Conservation (phyloP, 2,797 vertebrate species). For the Orientallactaga sibirica region DNA sequence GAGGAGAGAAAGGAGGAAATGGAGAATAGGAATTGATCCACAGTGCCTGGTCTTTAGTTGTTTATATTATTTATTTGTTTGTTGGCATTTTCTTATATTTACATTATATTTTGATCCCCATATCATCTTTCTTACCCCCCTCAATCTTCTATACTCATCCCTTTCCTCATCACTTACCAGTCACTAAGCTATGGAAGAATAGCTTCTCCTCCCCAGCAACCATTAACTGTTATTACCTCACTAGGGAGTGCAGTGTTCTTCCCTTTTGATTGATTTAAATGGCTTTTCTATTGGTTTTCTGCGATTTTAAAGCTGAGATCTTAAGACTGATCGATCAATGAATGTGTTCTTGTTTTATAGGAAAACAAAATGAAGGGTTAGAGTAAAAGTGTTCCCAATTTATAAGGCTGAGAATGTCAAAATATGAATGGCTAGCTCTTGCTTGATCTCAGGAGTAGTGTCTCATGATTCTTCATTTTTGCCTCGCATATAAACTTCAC, state of each 20-base stretch:
- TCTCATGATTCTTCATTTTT: neutral
- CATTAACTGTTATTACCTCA: too few species aligned
- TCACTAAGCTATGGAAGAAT: too few species aligned
- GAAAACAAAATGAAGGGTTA: neutral
- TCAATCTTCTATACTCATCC: too few species aligned
- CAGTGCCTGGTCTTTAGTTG: too few species aligned
- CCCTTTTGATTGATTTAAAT: constrained; percentile 16
- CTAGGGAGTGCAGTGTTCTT: neutral
- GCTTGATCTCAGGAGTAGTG: neutral
- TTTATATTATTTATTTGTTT: too few species aligned
- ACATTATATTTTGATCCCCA: too few species aligned
- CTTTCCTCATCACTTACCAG: too few species aligned
- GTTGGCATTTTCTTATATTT: too few species aligned
- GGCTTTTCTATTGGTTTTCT: neutral
- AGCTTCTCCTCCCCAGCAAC: too few species aligned
- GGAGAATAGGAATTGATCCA: neutral
- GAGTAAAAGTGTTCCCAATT: neutral
- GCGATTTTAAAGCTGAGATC: neutral
- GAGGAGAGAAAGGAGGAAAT: neutral
- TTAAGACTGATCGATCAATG: constrained; percentile 40
- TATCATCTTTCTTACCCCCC: too few species aligned
- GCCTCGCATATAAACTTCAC: too few species aligned
- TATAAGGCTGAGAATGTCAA: neutral
- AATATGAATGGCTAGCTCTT: neutral
- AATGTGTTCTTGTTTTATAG: neutral